These are phyloP conservation scores for Bombus confusus DNA, from an alignment of 1,140 invertebrate species.

Conservation along the genomic window DNA sequence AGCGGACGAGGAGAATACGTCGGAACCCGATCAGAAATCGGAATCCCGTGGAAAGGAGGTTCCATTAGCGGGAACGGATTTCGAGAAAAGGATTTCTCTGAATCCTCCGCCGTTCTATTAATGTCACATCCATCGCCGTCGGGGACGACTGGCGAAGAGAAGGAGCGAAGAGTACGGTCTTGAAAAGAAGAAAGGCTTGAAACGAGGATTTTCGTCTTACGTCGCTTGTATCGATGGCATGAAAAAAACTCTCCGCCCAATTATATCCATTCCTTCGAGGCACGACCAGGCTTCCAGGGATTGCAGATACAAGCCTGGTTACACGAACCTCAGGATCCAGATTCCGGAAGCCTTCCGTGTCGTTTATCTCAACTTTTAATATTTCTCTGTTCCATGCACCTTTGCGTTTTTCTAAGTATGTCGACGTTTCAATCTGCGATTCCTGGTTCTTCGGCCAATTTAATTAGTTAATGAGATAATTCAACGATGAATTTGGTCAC, in stretches of 20 bases:
- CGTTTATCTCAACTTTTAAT: not conserved
- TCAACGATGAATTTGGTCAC: too few species aligned
- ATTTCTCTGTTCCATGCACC: too few species aligned
- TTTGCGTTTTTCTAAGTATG: too few species aligned
- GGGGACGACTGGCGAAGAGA: slow-evolving; percentile 1
- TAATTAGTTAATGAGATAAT: too few species aligned
- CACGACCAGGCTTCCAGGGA: not conserved
- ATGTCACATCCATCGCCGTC: slow-evolving; percentile 62
- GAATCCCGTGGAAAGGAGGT: slow-evolving; percentile 51
- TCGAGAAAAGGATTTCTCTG: slow-evolving; percentile 62
- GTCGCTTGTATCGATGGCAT: slow-evolving; percentile 47
- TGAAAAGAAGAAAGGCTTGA: slow-evolving; percentile 2
- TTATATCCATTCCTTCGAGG: slow-evolving; percentile 8
- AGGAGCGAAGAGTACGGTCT: not conserved
- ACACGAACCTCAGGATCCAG: not conserved
- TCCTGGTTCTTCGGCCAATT: too few species aligned
- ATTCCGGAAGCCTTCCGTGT: not conserved
- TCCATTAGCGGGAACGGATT: slow-evolving; percentile 64
- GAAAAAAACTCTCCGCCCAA: slow-evolving; percentile 22
- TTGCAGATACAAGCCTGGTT: not conserved
- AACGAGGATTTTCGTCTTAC: slow-evolving; percentile 55
- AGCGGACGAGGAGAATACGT: slow-evolving; percentile 30
- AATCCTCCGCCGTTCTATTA: slow-evolving; percentile 65
- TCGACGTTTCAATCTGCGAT: too few species aligned
- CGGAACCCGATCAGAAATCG: slow-evolving; percentile 65